Percentiles rank a stretch among this genome's conserved stretches.
Evolutionary conservation across 1,140 invertebrate species (phyloP).

Genomic region (Ganaspis sp.): DNA sequence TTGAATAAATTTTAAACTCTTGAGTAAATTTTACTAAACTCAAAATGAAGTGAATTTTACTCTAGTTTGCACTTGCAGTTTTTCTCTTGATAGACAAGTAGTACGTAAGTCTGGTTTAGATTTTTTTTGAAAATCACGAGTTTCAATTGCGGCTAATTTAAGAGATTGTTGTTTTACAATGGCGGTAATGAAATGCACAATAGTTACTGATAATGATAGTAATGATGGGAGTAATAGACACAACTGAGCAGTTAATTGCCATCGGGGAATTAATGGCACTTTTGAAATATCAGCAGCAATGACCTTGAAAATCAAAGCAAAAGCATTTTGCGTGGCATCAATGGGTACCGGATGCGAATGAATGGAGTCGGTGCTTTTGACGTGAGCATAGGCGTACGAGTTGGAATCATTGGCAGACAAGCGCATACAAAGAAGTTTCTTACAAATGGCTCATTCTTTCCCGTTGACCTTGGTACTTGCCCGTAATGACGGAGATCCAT

Average conservation of each 20-base stretch:
- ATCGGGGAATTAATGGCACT: slow-evolving; percentile 31
- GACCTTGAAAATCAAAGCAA: slow-evolving; percentile 59
- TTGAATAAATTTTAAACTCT: too few species aligned
- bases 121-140: neutral
- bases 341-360: slow-evolving; percentile 65
- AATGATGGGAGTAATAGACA: slow-evolving; percentile 35
- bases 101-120: too few species aligned
- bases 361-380: slow-evolving; percentile 64
- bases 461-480: slow-evolving; percentile 59
- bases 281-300: slow-evolving; percentile 31
- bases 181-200: neutral
- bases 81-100: too few species aligned
- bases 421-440: slow-evolving; percentile 55
- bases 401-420: slow-evolving; percentile 49
- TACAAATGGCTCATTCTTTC: slow-evolving; percentile 59
- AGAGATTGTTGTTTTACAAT: neutral
- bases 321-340: slow-evolving; percentile 59
- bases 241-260: slow-evolving; percentile 37
- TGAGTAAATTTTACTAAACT: too few species aligned
- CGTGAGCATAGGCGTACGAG: slow-evolving; percentile 45
- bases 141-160: slow-evolving; percentile 6
- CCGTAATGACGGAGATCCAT: slow-evolving; percentile 64
- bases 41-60: too few species aligned
- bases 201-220: neutral
- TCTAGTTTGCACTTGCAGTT: too few species aligned